These are phyloP conservation scores for Cecropterus lyciades DNA, from an alignment of 1,140 invertebrate genomes.

Conservation along the genomic window DNA sequence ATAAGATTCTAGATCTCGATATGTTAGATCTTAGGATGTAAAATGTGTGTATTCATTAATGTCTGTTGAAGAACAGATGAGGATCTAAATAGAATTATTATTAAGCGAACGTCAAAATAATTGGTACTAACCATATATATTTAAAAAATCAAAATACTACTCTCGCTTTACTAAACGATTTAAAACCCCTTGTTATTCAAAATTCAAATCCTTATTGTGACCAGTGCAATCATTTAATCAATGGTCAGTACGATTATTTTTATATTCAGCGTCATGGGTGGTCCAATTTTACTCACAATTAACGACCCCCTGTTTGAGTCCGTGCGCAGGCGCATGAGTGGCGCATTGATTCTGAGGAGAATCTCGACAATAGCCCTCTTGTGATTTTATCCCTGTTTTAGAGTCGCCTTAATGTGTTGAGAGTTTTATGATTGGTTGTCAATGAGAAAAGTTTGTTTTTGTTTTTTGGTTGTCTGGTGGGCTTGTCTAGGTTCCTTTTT, in stretches of 20 bases:
- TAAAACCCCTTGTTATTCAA: no score
- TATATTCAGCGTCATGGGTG: conserved; percentile 37
- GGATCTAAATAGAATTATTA: no score
- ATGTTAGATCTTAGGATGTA: no score
- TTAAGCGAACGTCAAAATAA: no score
- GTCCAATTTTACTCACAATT: conserved; percentile 47
- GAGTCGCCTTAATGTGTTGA: conserved; percentile 19
- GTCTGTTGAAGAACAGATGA: no score
- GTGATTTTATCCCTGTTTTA: conserved; percentile 24
- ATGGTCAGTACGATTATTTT: conserved; percentile 20
- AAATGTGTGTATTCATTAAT: no score
- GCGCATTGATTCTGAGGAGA: conserved; percentile 35
- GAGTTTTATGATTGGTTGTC: conserved; percentile 18
- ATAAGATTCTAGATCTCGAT: no score
- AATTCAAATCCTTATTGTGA: not conserved
- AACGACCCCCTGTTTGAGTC: conserved; percentile 35
- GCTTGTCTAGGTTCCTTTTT: not conserved
- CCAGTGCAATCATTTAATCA: not conserved
- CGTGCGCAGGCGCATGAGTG: conserved; percentile 35
- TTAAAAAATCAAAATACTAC: no score
- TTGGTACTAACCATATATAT: no score
- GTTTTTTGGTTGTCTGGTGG: not conserved
- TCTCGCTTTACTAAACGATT: no score
- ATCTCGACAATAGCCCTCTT: conserved; percentile 27
- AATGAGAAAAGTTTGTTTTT: conserved; percentile 8